These are phyloP conservation scores for Araneus ventricosus DNA, from an alignment of 1,140 invertebrate genomes.

Conservation along the genomic window DNA sequence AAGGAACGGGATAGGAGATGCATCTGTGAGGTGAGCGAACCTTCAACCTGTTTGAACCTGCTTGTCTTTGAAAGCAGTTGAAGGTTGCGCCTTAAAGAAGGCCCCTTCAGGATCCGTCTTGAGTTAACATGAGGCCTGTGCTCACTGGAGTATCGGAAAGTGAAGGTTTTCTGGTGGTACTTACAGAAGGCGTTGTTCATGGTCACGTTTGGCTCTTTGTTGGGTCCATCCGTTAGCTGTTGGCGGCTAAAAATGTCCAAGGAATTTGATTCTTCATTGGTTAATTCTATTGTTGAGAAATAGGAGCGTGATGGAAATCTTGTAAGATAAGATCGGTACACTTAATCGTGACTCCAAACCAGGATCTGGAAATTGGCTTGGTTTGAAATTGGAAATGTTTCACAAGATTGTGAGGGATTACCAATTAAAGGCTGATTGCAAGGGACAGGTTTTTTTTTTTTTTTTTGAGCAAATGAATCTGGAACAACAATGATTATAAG, in stretches of 20 bases:
- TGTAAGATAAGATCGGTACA: background rate
- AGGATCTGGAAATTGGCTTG: background rate
- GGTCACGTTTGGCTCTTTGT: background rate
- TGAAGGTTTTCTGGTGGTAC: background rate
- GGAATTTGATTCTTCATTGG: background rate
- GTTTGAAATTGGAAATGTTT: background rate
- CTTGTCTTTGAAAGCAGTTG: background rate
- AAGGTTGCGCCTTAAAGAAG: slow-evolving; percentile 5
- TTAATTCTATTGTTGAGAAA: background rate
- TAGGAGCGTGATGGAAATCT: background rate
- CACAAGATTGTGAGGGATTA: background rate
- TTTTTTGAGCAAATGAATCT: background rate
- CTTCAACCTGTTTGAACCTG: slow-evolving; percentile 38
- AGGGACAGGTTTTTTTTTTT: background rate
- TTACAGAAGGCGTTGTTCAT: background rate
- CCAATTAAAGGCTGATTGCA: background rate
- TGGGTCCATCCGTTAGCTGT: background rate
- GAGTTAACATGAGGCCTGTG: background rate
- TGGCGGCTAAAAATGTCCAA: background rate
- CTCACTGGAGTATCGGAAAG: background rate
- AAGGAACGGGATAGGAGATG: too few relatives aligned
- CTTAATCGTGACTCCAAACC: background rate
- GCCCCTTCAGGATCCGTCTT: background rate
- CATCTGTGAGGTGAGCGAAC: slow-evolving; percentile 11
- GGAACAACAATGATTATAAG: background rate